Evolutionary conservation across 1,140 invertebrate genomes (phyloP), one percentile per base, ranked within the genome.

Genomic region (Colletes gigas): DNA sequence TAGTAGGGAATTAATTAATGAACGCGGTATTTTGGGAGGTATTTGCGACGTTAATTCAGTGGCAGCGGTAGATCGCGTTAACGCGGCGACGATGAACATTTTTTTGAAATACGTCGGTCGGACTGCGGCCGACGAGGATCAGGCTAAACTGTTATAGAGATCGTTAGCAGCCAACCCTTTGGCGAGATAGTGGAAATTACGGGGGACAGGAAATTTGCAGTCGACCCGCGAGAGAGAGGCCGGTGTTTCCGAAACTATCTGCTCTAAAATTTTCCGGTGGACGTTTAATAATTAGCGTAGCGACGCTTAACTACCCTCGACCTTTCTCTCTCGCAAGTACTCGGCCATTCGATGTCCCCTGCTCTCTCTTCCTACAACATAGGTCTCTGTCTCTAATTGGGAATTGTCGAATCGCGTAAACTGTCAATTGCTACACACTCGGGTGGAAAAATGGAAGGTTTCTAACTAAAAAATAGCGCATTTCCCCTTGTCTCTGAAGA

Each of bases 151-250:
- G 66, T 60, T 70, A 69, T 78, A 30, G 75, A 19, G 75, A 62
- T 78, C 66, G 67, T 78, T 78, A 78, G 10, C 66, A 2, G 15
- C 44, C 50, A 12, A 30, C 44, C 21, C 17, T 47, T 30, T 74
- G 55, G 57, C 74, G 78, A 89, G 86, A 88, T 89, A 88, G 85
- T 83, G 88, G 87, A 90, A 89, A 91, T 90, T 91, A 91, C 88
- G 84, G 87, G 82, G 19, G 71, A 75, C 82, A 59, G 62, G 60
- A 79, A 89, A 92, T 92, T 92, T 92, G 92, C 85, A 87, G 89
- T 84, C 90, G 88, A 87, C 87, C 80, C 84, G 83, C 30, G 17
- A 50, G 19, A 63, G 19, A 63, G 44, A 76, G 81, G 30, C 67
- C 74, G 74, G 83, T 68, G 66, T 59, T 55, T 72, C 81, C 77